Conservation (phyloP, 2,888 invertebrate species). For the Ditula angustiorana region DNA sequence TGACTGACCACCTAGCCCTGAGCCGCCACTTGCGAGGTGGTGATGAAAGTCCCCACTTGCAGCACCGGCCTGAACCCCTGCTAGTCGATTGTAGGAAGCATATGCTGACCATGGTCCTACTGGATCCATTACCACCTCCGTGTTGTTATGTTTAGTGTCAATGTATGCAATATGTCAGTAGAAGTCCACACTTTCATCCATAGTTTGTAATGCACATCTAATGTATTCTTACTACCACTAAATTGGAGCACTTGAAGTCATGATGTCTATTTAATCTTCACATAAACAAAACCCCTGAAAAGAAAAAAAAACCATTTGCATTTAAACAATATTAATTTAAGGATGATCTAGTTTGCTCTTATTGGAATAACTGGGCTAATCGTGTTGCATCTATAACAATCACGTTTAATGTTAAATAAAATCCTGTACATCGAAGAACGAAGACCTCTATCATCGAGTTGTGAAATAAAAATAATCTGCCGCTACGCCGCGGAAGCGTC, state of each 20-base stretch:
- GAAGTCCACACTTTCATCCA: constrained; percentile 84
- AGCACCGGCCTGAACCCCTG: constrained; percentile 89
- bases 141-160: constrained; percentile 71
- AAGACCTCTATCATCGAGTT: constrained; percentile 44
- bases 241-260: constrained; percentile 69
- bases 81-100: constrained; percentile 93
- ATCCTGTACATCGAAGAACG: constrained; percentile 8
- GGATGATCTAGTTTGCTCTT: not conserved
- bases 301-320: constrained; percentile 58
- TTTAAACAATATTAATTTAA: constrained; percentile 20
- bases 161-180: constrained; percentile 79
- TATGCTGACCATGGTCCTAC: constrained; percentile 95
- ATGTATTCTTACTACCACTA: constrained; percentile 69
- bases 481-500: constrained; percentile 79
- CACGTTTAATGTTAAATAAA: not conserved
- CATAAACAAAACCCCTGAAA: constrained; percentile 74
- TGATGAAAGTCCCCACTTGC: constrained; percentile 89
- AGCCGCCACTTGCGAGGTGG: constrained; percentile 86
- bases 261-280: constrained; percentile 64
- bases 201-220: constrained; percentile 75
- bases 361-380: constrained; percentile 30
- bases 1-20: constrained; percentile 81
- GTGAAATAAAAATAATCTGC: constrained; percentile 71
- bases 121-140: constrained; percentile 92
- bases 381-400: constrained; percentile 2